Evolutionary conservation across 2,888 invertebrate species (phyloP).

Genomic region (Caradrina clavipalpis): DNA sequence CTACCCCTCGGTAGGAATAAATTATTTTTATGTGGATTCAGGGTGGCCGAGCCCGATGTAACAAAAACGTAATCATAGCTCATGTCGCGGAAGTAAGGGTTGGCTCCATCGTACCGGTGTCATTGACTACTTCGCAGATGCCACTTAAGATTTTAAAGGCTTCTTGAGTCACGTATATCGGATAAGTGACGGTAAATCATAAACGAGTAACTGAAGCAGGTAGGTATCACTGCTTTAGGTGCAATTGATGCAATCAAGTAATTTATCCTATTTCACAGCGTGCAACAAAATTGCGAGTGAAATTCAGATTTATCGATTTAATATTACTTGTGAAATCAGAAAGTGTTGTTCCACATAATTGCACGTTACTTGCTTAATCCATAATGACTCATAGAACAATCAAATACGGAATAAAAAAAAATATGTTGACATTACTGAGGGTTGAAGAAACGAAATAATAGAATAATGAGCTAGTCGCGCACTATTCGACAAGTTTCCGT

Average conservation of each 20-base stretch:
- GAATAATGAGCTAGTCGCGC: constrained; percentile 64
- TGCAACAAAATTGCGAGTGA: constrained; percentile 18
- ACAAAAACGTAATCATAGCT: constrained; percentile 83
- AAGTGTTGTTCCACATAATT: neutral
- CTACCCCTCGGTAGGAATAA: constrained; percentile 86
- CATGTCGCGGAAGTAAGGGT: constrained; percentile 86
- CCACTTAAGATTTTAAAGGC: constrained; percentile 60
- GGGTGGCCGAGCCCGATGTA: constrained; percentile 85
- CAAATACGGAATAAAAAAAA: neutral
- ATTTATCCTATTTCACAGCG: constrained; percentile 23
- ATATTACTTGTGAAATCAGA: constrained; percentile 13
- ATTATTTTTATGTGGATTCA: constrained; percentile 88
- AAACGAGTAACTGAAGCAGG: constrained; percentile 19
- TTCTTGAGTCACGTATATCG: constrained; percentile 59
- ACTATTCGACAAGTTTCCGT: constrained; percentile 74
- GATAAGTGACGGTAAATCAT: constrained; percentile 45
- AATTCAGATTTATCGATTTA: constrained; percentile 32
- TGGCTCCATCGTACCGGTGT: constrained; percentile 76
- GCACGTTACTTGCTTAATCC: neutral
- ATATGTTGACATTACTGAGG: neutral
- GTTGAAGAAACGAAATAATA: constrained; percentile 21
- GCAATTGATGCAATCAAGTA: constrained; percentile 38
- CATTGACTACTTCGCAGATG: constrained; percentile 80
- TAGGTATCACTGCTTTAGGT: constrained; percentile 5
- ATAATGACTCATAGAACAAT: neutral